Conservation (phyloP, 2,113 vertebrate species). For the Ibidorhyncha struthersii region DNA sequence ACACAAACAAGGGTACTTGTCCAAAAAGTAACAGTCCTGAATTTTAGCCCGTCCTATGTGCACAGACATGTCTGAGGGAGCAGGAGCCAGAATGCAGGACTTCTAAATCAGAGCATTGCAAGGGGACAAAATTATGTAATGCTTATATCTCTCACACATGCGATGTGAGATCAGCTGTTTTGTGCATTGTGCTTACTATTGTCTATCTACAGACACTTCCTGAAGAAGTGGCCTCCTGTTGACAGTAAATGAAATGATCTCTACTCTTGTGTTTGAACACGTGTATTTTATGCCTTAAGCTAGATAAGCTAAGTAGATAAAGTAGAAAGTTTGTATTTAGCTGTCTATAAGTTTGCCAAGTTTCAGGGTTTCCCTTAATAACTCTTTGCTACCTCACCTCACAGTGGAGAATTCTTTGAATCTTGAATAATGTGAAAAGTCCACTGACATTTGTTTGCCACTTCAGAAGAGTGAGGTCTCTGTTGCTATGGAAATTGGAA, state of each 20-base stretch:
- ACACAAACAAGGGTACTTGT: neutral
- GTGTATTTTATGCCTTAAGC: neutral
- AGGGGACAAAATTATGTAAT: neutral
- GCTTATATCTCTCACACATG: neutral
- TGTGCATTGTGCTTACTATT: neutral
- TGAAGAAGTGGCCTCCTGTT: neutral
- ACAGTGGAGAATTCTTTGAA: neutral
- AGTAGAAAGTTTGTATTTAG: neutral
- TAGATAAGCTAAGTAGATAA: neutral
- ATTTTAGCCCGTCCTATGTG: neutral
- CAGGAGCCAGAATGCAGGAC: neutral
- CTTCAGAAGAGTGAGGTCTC: neutral
- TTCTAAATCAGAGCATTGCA: accelerated
- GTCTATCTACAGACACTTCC: neutral
- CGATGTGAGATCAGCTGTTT: neutral
- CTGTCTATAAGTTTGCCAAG: neutral
- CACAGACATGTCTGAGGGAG: neutral
- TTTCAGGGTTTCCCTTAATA: neutral
- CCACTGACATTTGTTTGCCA: neutral
- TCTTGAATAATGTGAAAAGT: neutral
- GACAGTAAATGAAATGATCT: neutral
- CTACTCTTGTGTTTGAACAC: neutral
- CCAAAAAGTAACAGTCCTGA: neutral
- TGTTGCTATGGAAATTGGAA: neutral
- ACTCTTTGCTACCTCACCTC: neutral